Evolutionary conservation across 2,888 invertebrate species (phyloP), one percentile per base, ranked within the genome.

Genomic region (Opisthograptis luteolata): DNA sequence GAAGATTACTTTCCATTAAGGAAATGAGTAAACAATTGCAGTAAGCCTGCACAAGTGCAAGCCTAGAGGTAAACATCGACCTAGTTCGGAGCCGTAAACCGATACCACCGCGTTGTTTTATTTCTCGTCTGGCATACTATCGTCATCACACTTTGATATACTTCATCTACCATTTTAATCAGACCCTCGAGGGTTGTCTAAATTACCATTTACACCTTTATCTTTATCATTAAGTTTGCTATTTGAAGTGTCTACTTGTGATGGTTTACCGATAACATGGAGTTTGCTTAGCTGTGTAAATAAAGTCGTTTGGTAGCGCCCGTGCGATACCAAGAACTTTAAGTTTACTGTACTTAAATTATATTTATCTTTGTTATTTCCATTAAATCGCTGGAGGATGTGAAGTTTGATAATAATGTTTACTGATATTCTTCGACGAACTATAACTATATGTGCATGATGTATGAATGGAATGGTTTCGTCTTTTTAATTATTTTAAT

Each of bases 211-310:
- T 61, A 68, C 58, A 43, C 36, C 24, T 42, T 56, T 51, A 56
- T 52, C 25, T 47, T 28, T 45, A 43, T 45, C 44, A 58, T 51
- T 55, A 31, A 36, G 44, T 37, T 46, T 37, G 46, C 37, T 37
- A 48, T 58, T 51, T 30, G 9, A 47, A 37, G 58, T 51, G 51
- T 58, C 60, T 54, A 35, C 34, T 47, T 54, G 25, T 12, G 47
- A 32, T 58, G 60, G 60, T 58, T 60, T 55, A 47, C 51, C 69
- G 84, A 84, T 84, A 87, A 81, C 76, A 78, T 71, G 58, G 57
- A 76, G 88, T 88, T 88, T 88, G 77, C 77, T 79, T 89, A 90
- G 89, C 89, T 90, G 90, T 79, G 78, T 81, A 86, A 90, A 90
- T 82, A 84, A 49, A 69, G 76, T 66, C 67, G 73, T 81, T 75